Conservation (phyloP, 2,888 invertebrate species). For the Isoperla grammatica region DNA sequence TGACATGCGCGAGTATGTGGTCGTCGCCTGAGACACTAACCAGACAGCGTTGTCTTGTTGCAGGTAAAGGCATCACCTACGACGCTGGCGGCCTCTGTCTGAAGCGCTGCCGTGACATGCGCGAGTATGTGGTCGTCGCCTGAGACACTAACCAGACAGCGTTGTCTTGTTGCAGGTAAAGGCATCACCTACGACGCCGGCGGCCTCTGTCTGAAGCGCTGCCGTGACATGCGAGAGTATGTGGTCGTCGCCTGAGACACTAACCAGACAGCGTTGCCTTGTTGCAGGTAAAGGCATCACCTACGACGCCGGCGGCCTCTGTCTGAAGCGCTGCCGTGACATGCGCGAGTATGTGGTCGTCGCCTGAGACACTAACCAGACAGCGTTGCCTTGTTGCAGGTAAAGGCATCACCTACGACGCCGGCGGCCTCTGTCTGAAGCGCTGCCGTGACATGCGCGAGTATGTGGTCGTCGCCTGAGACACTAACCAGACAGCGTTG, state of each 20-base stretch:
- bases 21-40: too few relatives aligned
- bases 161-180: conserved; percentile 43
- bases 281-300: conserved; percentile 51
- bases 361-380: too few relatives aligned
- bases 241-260: too few relatives aligned
- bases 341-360: too few relatives aligned
- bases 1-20: too few relatives aligned
- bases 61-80: conserved; percentile 55
- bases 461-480: too few relatives aligned
- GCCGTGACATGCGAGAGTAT: conserved; percentile 55
- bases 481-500: conserved; percentile 47
- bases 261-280: conserved; percentile 46
- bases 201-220: conserved; percentile 59
- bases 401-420: conserved; percentile 58
- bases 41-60: conserved; percentile 43
- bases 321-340: conserved; percentile 56
- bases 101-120: conserved; percentile 57
- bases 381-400: conserved; percentile 42
- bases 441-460: conserved; percentile 54
- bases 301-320: conserved; percentile 56
- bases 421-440: conserved; percentile 60
- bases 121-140: too few relatives aligned
- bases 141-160: too few relatives aligned
- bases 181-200: conserved; percentile 57
- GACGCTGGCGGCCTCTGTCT: conserved; percentile 58